Evolutionary conservation across 2,797 vertebrate species (phyloP).

Genomic region (Anguilla obscura): DNA sequence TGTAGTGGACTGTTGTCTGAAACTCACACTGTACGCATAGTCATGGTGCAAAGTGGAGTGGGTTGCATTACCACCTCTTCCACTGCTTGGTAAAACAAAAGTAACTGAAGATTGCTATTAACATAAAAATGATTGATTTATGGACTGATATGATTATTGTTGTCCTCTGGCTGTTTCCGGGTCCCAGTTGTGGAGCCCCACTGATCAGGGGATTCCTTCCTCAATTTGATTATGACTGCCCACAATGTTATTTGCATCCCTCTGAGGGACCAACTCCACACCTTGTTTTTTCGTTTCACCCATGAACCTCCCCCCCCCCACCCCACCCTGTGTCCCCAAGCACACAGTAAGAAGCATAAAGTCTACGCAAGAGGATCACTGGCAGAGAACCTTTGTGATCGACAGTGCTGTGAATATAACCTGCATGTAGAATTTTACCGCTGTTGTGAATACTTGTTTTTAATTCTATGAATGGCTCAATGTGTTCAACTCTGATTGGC

Average conservation of each 20-base stretch:
- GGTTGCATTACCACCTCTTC: neutral
- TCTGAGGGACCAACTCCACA: slow-evolving; percentile 13
- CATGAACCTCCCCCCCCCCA: neutral
- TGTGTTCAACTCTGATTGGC: neutral
- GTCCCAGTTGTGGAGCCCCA: neutral
- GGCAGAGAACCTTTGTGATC: neutral
- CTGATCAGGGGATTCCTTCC: neutral
- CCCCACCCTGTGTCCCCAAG: neutral
- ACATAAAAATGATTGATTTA: neutral
- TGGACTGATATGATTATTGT: neutral
- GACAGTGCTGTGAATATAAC: neutral
- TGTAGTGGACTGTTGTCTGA: neutral
- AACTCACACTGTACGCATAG: slow-evolving; percentile 12
- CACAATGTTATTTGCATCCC: neutral
- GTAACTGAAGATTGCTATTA: too few species aligned
- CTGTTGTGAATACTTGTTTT: slow-evolving; percentile 1
- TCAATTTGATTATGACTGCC: neutral
- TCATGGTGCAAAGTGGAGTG: slow-evolving; percentile 1
- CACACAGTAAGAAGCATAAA: neutral
- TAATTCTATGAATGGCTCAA: neutral
- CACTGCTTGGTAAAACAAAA: neutral
- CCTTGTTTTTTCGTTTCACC: neutral
- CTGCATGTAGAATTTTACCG: neutral
- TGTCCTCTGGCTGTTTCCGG: neutral
- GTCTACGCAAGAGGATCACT: neutral